Percentiles rank a stretch among this genome's conserved stretches.
These are phyloP conservation scores for Sarcophaga rosellei DNA, from an alignment of 2,888 invertebrate genomes.

Conservation along the genomic window DNA sequence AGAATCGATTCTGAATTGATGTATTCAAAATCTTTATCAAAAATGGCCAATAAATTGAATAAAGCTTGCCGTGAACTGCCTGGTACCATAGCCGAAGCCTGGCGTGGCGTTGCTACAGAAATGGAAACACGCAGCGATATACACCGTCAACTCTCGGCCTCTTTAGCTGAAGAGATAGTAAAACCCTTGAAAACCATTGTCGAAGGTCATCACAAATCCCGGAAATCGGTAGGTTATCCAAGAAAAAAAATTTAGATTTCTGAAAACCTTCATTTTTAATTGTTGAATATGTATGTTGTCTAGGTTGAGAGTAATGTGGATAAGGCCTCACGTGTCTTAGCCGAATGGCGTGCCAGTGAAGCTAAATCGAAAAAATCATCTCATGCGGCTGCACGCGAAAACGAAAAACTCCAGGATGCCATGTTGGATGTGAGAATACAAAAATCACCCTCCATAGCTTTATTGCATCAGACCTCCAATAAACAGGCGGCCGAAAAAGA, in stretches of 20 bases:
- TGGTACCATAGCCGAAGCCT: conserved; percentile 92
- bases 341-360: conserved; percentile 93
- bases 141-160: conserved; percentile 90
- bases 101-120: conserved; percentile 95
- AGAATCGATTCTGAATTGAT: conserved; percentile 95
- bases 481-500: conserved; percentile 80
- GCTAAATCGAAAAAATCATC: conserved; percentile 94
- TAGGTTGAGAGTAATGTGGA: conserved; percentile 91
- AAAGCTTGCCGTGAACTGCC: conserved; percentile 91
- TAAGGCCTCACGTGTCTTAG: conserved; percentile 89
- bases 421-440: conserved; percentile 83
- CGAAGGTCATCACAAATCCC: conserved; percentile 87
- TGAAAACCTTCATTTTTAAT: neutral
- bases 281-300: conserved; percentile 59
- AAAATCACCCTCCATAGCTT: conserved; percentile 80
- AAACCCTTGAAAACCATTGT: conserved; percentile 91
- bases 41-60: conserved; percentile 91
- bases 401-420: conserved; percentile 94
- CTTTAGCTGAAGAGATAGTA: conserved; percentile 92
- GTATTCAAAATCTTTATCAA: conserved; percentile 94
- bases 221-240: conserved; percentile 84
- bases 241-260: neutral
- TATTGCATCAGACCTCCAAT: conserved; percentile 79
- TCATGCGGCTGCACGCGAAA: conserved; percentile 92
- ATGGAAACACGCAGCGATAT: conserved; percentile 96